Evolutionary conservation across 2,888 invertebrate species (phyloP), one percentile per base, ranked within the genome.

Genomic region (Drosophila aldrichi): DNA sequence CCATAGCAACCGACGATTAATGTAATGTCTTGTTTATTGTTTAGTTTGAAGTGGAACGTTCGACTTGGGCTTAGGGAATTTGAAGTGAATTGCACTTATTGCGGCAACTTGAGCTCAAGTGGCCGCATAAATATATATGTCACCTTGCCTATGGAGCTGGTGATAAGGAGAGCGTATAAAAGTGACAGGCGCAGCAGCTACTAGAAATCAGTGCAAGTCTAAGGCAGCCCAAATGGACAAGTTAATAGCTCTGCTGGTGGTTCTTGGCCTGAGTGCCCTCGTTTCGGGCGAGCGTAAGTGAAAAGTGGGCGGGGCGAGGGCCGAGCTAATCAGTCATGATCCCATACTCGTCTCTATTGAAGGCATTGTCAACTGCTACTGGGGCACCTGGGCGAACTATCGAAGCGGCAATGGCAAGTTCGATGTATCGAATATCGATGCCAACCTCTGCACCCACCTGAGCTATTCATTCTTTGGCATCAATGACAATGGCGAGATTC

Each of bases 381-480:
- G 77, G 73, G 89, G 88, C 29, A 89, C 88, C 1, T 91, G 91
- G 91, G 79, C 90, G 34, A 67, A 77, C n/a, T 83, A 88, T 54
- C 78, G 83, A 2, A 61, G 52, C 12, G 91, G 87, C 16, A 61
- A 77, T 54, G 90, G 88, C 2, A 77, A 81, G 16, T 91, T 91
- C 49, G 75, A 77, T 22, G 71, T 73, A 0, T 66, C 70, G 40
- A 71, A 86, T 57, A 83, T 91, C 58, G 82, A 91, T 65, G 44
- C 85, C 0, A 20, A 43, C 2, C 46, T 91, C 7, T 91, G 90
- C 67, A 91, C 90, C 0, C 89, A 91, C 62, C n/a, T 91, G 54
- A 80, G 82, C 40, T 91, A 91, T 58, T 67, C 85, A 1, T 91
- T 89, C 79, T 88, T 90, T 36, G 91, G 90, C 32, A 87, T 91